Percentiles rank a stretch among this genome's conserved stretches.
Conservation (phyloP, 1,140 invertebrate species). For the Trigoniulus corallinus region DNA sequence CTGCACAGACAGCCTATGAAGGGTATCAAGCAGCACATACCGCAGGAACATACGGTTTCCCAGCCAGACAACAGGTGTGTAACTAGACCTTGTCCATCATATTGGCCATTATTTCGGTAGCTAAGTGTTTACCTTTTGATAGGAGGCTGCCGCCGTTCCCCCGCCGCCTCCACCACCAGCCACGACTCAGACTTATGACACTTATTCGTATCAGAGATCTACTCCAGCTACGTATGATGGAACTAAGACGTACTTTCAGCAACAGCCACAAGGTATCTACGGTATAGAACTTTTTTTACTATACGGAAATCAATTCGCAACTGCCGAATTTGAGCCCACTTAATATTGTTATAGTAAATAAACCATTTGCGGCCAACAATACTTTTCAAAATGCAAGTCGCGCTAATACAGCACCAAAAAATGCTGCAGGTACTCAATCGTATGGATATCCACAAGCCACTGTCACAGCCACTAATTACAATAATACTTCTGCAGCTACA, state of each 20-base stretch:
- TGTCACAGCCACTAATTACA: background rate
- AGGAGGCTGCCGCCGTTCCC: no score
- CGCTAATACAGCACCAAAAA: constrained; percentile 13
- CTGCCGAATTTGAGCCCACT: background rate
- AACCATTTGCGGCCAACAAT: background rate
- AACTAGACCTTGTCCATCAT: background rate
- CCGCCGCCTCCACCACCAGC: background rate
- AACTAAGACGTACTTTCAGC: constrained; percentile 23
- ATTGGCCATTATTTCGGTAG: constrained; percentile 15
- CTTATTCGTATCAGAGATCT: background rate
- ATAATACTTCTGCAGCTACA: constrained; percentile 22
- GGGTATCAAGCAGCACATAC: constrained; percentile 23
- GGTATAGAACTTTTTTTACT: background rate
- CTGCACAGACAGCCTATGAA: constrained; percentile 23
- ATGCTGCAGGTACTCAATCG: constrained; percentile 14
- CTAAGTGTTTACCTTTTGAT: no score
- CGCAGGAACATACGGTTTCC: background rate
- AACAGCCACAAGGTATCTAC: constrained; percentile 4
- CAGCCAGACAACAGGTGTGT: background rate
- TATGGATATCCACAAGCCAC: constrained; percentile 4
- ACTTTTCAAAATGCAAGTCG: background rate
- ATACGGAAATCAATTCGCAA: background rate
- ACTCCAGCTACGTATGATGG: constrained; percentile 22
- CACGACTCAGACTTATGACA: background rate
- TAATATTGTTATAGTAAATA: background rate